A percentile compares a stretch with the other conserved stretches of the same genome.
These are phyloP conservation scores for Nyctibius grandis DNA, from an alignment of 2,797 vertebrate genomes.

Conservation along the genomic window DNA sequence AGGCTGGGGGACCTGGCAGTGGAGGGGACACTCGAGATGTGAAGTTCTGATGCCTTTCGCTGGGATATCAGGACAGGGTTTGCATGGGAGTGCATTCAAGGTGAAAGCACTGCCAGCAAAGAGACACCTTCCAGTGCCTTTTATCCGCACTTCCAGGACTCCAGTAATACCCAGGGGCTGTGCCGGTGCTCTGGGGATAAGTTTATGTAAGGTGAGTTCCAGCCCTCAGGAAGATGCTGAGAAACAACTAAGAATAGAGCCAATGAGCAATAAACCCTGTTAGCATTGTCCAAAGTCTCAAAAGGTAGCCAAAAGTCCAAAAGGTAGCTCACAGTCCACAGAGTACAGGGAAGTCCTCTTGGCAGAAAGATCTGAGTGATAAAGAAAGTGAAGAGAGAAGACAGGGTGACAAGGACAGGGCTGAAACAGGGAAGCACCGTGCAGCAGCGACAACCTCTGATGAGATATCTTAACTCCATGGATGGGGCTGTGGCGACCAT, in stretches of 20 bases:
- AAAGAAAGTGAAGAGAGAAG: conserved; percentile 43
- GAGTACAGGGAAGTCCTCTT: not conserved
- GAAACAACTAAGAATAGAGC: not conserved
- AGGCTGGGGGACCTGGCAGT: not conserved
- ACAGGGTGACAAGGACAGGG: not conserved
- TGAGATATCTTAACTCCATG: not conserved
- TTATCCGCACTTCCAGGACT: not conserved
- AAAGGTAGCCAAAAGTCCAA: too few relatives aligned
- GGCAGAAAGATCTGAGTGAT: conserved; percentile 22
- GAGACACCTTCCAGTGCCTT: not conserved
- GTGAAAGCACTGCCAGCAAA: not conserved
- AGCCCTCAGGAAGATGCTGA: conserved; percentile 1
- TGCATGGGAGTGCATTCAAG: not conserved
- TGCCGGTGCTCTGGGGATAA: not conserved
- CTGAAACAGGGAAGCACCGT: not conserved
- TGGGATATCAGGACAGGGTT: not conserved
- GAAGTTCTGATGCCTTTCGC: not conserved
- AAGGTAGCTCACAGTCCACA: not conserved
- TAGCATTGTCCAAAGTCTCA: not conserved
- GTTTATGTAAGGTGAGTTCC: not conserved
- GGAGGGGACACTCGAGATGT: fast-evolving
- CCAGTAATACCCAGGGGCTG: fast-evolving
- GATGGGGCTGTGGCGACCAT: not conserved
- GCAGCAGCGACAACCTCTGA: fast-evolving
- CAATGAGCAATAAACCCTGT: not conserved